These are phyloP conservation scores for Melierax canorus DNA, from an alignment of 2,113 vertebrate species.

Conservation along the genomic window DNA sequence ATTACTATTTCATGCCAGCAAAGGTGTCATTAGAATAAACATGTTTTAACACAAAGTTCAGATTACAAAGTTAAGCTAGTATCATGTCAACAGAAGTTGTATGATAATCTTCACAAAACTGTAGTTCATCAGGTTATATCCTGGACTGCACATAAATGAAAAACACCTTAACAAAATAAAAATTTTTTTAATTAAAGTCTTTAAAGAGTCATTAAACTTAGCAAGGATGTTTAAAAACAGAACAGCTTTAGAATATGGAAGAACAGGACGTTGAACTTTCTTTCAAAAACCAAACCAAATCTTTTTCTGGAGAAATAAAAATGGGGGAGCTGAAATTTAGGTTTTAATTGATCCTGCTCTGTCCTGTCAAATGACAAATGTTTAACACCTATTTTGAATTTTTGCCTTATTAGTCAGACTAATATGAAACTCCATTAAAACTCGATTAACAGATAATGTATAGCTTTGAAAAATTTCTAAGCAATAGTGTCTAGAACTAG, in stretches of 20 bases:
- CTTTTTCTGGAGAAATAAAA: not conserved
- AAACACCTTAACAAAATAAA: not conserved
- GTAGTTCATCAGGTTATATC: not conserved
- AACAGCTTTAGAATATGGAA: not conserved
- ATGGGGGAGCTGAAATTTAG: not conserved
- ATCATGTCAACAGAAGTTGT: not conserved
- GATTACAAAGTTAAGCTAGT: not conserved
- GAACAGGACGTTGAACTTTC: accelerated
- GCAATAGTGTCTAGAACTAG: not conserved
- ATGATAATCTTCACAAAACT: not conserved
- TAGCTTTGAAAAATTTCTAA: not conserved
- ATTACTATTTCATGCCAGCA: not conserved
- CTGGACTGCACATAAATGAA: not conserved
- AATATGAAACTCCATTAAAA: not conserved
- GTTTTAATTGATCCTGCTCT: not conserved
- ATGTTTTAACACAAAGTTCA: not conserved
- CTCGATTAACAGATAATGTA: accelerated
- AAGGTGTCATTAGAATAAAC: not conserved
- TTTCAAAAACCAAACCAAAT: not conserved
- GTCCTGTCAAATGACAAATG: not conserved
- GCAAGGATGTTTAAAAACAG: accelerated
- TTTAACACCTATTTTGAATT: not conserved
- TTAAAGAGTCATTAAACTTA: not conserved
- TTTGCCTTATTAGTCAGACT: not conserved
- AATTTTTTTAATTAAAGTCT: not conserved